Conservation (phyloP, 1,140 invertebrate species). For the Leptinotarsa lineolata region DNA sequence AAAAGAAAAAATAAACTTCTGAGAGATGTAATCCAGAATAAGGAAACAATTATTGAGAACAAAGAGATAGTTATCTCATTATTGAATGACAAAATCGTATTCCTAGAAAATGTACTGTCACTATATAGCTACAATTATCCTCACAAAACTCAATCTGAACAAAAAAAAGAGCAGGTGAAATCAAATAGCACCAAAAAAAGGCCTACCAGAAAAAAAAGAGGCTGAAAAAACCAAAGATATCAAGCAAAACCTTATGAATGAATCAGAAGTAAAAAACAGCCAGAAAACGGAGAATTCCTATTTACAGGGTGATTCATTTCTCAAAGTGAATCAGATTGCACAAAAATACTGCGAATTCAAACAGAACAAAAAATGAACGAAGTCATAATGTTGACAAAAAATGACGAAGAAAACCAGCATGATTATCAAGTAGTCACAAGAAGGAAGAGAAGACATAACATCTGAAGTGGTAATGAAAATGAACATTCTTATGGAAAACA, state of each 20-base stretch:
- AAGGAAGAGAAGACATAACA: conserved; percentile 16
- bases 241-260: conserved; percentile 12
- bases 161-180: background rate
- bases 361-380: conserved; percentile 14
- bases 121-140: conserved; percentile 13
- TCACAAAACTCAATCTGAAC: conserved; percentile 2
- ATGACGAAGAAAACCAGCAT: too few relatives aligned
- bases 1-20: conserved; percentile 15
- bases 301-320: conserved; percentile 12
- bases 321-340: conserved; percentile 13
- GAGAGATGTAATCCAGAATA: conserved; percentile 15
- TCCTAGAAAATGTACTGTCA: conserved; percentile 7
- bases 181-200: conserved; percentile 11
- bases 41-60: conserved; percentile 15
- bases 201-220: background rate
- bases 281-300: conserved; percentile 12
- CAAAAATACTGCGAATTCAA: conserved; percentile 8
- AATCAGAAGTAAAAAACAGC: conserved; percentile 11
- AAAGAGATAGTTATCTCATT: conserved; percentile 14
- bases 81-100: too few relatives aligned
- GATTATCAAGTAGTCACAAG: conserved; percentile 12
- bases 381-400: conserved; percentile 12
- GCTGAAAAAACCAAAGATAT: conserved; percentile 9
- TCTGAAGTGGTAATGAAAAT: conserved; percentile 9
- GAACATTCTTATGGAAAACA: conserved; percentile 7